Percentiles rank a stretch among this genome's conserved stretches.
phyloP scores from a whole-genome alignment of 2,888 invertebrate genomes.

The Branchinecta sandiegonensis region DNA sequence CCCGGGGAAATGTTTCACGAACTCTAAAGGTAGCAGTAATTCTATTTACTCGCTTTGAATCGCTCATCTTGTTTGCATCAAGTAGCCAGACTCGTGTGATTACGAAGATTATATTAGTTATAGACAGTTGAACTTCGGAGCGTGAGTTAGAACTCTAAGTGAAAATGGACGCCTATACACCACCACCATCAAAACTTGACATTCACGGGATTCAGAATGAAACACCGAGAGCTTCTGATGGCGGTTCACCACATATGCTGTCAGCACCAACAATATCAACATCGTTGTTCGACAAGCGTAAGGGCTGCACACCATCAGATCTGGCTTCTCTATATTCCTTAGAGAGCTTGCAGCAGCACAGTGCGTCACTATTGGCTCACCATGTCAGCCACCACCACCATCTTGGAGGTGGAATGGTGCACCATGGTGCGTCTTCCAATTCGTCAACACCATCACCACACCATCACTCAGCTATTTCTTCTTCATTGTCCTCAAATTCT shows the following conservation, averaged over 20 bases:
- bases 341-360: constrained; percentile 23
- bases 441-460: constrained; percentile 5
- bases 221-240: background rate
- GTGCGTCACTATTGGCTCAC: constrained; percentile 20
- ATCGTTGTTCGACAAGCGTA: constrained; percentile 1
- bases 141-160: background rate
- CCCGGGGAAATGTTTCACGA: background rate
- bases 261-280: background rate
- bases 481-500: background rate
- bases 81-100: constrained; percentile 11
- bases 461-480: constrained; percentile 9
- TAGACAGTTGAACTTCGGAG: constrained; percentile 4
- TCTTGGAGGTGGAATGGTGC: background rate
- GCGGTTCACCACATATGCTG: constrained; percentile 3
- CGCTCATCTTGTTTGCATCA: constrained; percentile 16
- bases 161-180: constrained; percentile 12
- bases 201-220: constrained; percentile 8
- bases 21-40: constrained; percentile 16
- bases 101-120: constrained; percentile 13
- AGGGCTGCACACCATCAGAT: constrained; percentile 18
- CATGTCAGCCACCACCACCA: constrained; percentile 21
- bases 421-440: background rate
- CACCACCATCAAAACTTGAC: constrained; percentile 13
- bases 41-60: constrained; percentile 16
- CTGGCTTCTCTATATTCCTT: constrained; percentile 23